These are phyloP conservation scores for Tachysurus fulvidraco DNA, from an alignment of 2,113 vertebrate genomes.

Conservation along the genomic window DNA sequence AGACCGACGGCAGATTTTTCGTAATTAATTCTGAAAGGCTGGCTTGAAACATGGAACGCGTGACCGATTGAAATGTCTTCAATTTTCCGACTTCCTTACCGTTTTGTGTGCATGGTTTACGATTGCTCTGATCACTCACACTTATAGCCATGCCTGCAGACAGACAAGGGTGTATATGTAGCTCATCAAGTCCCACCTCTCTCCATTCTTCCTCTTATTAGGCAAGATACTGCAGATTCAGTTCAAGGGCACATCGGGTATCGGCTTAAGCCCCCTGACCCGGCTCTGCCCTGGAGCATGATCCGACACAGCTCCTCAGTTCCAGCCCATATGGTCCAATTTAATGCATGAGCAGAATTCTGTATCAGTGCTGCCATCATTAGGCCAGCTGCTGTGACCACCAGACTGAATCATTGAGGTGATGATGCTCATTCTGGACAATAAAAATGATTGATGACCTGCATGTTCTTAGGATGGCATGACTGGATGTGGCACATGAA, in stretches of 20 bases:
- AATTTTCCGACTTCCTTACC: not conserved
- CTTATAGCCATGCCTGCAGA: not conserved
- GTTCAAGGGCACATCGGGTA: constrained; percentile 41
- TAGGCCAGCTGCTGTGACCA: constrained; percentile 25
- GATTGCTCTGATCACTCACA: not conserved
- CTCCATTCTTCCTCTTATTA: not conserved
- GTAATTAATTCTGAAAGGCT: constrained; percentile 39
- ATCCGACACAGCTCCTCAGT: constrained; percentile 29
- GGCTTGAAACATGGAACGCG: not conserved
- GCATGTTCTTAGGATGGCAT: constrained; percentile 8
- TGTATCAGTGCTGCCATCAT: constrained; percentile 20
- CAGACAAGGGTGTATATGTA: not conserved
- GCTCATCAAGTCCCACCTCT: not conserved
- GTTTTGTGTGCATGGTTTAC: not conserved
- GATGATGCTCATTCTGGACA: constrained; percentile 2
- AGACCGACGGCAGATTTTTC: constrained; percentile 26
- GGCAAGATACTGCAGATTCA: not conserved
- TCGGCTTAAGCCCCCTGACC: constrained; percentile 13
- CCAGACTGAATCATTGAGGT: constrained; percentile 18
- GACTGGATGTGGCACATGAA: not conserved
- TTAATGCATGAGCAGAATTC: constrained; percentile 30
- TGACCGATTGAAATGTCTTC: constrained; percentile 39
- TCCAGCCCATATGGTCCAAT: constrained; percentile 29
- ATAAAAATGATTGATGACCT: constrained; percentile 22
- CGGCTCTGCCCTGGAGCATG: constrained; percentile 9